Percentiles rank a stretch among this genome's conserved stretches.
Evolutionary conservation across 2,797 vertebrate species (phyloP).

Genomic region (Carapus acus): DNA sequence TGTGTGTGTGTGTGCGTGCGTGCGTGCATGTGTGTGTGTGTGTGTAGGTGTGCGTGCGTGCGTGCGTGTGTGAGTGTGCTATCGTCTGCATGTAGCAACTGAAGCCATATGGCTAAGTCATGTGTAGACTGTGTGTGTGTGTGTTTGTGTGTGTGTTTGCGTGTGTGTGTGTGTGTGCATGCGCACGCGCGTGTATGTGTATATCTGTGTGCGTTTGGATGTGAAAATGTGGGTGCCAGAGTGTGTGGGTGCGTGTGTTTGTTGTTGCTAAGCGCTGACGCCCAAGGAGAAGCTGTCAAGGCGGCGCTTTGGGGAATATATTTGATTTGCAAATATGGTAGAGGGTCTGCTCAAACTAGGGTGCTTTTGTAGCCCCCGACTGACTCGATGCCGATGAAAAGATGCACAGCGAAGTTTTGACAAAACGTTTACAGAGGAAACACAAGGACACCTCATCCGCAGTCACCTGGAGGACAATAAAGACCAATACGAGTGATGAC

Average conservation of each 20-base stretch:
- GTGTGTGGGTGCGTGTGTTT: constrained; percentile 28
- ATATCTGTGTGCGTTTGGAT: neutral
- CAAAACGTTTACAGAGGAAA: constrained; percentile 46
- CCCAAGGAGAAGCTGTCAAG: constrained; percentile 23
- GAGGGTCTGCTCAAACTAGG: constrained; percentile 32
- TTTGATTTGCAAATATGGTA: constrained; percentile 73
- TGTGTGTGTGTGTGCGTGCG: constrained; percentile 10
- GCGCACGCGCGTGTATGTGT: constrained; percentile 14
- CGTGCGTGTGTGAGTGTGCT: neutral
- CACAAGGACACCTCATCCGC: constrained; percentile 43
- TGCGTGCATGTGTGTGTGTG: constrained; percentile 17
- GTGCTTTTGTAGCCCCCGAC: constrained; percentile 40
- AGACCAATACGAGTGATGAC: constrained; percentile 21
- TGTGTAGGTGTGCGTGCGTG: too few species aligned
- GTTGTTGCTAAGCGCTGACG: constrained; percentile 26
- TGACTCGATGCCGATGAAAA: constrained; percentile 56
- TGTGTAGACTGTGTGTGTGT: constrained; percentile 44
- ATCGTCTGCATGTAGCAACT: constrained; percentile 35
- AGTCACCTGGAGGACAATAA: constrained; percentile 25
- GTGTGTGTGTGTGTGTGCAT: constrained; percentile 6
- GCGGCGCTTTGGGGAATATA: constrained; percentile 43
- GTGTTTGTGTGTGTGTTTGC: constrained; percentile 42
- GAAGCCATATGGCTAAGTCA: constrained; percentile 10
- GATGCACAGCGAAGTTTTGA: constrained; percentile 38
- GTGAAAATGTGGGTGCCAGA: constrained; percentile 21